Evolutionary conservation across 2,797 vertebrate species (phyloP).

Genomic region (Dryobates pubescens): DNA sequence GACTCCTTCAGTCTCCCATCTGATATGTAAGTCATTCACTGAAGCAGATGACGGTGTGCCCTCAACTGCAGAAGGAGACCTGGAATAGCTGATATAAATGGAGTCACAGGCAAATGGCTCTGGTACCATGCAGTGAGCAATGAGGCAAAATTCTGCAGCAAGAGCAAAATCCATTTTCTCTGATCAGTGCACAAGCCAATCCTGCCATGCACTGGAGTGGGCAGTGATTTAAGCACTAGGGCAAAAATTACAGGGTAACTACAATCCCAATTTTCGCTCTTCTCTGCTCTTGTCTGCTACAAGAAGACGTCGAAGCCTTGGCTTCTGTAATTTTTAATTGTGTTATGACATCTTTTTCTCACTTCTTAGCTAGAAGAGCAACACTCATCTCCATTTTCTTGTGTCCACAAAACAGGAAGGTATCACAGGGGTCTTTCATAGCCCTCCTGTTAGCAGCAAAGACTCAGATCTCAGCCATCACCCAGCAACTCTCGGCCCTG

Average conservation of each 20-base stretch:
- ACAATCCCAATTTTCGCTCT: background rate
- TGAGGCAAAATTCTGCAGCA: slow-evolving; percentile 26
- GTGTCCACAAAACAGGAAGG: background rate
- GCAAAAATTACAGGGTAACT: slow-evolving; percentile 12
- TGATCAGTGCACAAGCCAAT: background rate
- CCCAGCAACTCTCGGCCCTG: background rate
- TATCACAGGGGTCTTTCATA: background rate
- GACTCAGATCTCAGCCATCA: background rate
- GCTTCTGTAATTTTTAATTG: slow-evolving; percentile 27
- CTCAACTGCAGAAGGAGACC: slow-evolving; percentile 61
- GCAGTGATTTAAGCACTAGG: background rate
- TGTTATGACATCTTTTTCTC: background rate
- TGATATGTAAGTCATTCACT: slow-evolving; percentile 67
- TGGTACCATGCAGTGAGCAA: background rate
- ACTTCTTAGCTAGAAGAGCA: background rate
- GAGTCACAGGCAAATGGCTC: slow-evolving; percentile 68
- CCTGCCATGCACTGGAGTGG: background rate
- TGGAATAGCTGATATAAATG: slow-evolving; percentile 35
- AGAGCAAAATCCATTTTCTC: slow-evolving; percentile 42
- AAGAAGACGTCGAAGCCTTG: background rate
- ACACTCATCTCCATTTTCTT: background rate
- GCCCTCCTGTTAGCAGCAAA: background rate
- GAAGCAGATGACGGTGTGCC: slow-evolving; percentile 67
- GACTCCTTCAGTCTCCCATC: slow-evolving; percentile 20
- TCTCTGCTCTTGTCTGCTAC: background rate